Base-by-base conservation (phyloP, 2,113 vertebrate genomes). In the Tapirus terrestris region DNA sequence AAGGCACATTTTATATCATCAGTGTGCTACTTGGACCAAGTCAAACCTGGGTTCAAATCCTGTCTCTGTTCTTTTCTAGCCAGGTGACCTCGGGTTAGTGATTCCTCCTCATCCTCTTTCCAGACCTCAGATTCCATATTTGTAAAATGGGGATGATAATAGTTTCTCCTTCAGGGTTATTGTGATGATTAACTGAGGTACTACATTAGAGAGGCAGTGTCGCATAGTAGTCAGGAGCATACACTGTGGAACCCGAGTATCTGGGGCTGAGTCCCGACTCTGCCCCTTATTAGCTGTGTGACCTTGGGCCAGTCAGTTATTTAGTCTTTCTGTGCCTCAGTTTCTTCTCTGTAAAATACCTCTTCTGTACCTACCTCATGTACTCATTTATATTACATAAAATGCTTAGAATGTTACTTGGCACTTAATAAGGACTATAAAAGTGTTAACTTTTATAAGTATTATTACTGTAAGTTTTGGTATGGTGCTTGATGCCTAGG, bases 301-400 rank as follows among this genome's bases (percentile, higher is more conserved):
- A 63, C 36, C 58, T 77, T 65, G 33, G 39, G 23, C 23, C 48
- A 81, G 25, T 79, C 61, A 81, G 18, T 75, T 60, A 29, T 33
- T 85, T 85, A 60, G 70, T 85, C 23, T 81, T 16, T 73, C 53
- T 51, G 0, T 89, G 60, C 14, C 27, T 94, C 68, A 2, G 11
- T 92, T 95, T 89, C 25, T 70, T 94, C 11, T 68, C 61, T 68
- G 48, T 96, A 76, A 81, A 95, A 65, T 75, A 53, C 11, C 45
- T 95, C 5, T 5, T 73, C 87, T 95, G 2, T 89, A 36, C 11
- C n/a, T 63, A 9, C 23, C 31, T 65, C 45, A 72, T 56, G 11
- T n/a, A 80, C 23, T 94, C 68, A 81, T 25, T 58, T 51, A 8
- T 45, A 3, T 92, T 67, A 21, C 3, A 4, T 70, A 91, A 67